These are phyloP conservation scores for Masticophis lateralis DNA, from an alignment of 2,797 vertebrate genomes.

Conservation along the genomic window DNA sequence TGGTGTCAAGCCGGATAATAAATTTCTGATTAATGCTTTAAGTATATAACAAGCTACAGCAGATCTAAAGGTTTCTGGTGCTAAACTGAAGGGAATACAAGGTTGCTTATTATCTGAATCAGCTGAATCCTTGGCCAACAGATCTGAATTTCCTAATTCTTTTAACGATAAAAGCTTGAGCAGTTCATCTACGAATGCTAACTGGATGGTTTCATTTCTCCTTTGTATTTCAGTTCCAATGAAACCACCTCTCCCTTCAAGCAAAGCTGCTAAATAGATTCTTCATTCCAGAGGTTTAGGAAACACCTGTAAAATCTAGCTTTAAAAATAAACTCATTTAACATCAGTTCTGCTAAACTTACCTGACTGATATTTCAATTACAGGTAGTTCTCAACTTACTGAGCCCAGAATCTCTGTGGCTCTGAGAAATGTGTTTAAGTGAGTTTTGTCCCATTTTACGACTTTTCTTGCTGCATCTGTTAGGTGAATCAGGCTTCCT, in stretches of 20 bases:
- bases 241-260: neutral
- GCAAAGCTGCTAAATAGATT: neutral
- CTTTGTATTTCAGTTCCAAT: no score
- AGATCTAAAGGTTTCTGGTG: neutral
- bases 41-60: neutral
- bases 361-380: neutral
- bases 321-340: neutral
- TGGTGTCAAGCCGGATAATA: neutral
- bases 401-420: no score
- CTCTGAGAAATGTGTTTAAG: no score
- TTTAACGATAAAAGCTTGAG: neutral
- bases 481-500: no score
- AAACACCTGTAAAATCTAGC: neutral
- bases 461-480: no score
- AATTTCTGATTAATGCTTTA: conserved; percentile 36
- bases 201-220: neutral
- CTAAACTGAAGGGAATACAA: conserved; percentile 2
- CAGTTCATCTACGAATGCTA: neutral
- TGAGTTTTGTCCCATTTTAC: no score
- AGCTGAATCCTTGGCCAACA: neutral
- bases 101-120: neutral
- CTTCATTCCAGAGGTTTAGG: neutral
- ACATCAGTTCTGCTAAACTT: neutral
- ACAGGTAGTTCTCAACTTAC: neutral
- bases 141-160: conserved; percentile 27